Evolutionary conservation across 2,888 invertebrate genomes (phyloP).

Genomic region (Tetragonula carbonaria): DNA sequence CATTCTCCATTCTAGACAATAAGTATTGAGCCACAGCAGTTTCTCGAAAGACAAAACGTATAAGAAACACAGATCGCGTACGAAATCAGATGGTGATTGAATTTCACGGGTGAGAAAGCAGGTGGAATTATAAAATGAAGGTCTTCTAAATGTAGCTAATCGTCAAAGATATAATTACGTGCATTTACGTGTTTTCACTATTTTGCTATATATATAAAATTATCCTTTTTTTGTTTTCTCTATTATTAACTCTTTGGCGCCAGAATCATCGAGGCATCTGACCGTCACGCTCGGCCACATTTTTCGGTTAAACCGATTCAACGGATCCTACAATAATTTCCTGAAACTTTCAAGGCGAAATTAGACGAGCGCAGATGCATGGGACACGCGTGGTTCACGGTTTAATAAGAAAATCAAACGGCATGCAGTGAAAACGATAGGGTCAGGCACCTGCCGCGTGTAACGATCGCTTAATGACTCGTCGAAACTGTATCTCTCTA

Average conservation of each 20-base stretch:
- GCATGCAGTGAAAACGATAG: constrained; percentile 41
- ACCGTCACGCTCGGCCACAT: constrained; percentile 54
- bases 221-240: background rate
- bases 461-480: constrained; percentile 75
- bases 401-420: constrained; percentile 69
- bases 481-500: constrained; percentile 61
- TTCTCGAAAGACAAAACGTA: background rate
- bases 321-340: constrained; percentile 66
- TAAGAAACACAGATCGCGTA: background rate
- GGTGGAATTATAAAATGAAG: background rate
- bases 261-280: background rate
- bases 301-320: constrained; percentile 57
- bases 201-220: background rate
- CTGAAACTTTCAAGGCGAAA: constrained; percentile 58
- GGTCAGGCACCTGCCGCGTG: constrained; percentile 67
- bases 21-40: background rate
- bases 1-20: background rate
- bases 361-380: constrained; percentile 71
- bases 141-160: too few species aligned
- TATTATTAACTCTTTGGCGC: constrained; percentile 41
- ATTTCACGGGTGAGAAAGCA: constrained; percentile 23
- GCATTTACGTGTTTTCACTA: background rate
- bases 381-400: constrained; percentile 67
- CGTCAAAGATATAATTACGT: background rate
- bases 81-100: background rate